Evolutionary conservation across 2,797 vertebrate species (phyloP).

Genomic region (Myiotriccus ornatus): DNA sequence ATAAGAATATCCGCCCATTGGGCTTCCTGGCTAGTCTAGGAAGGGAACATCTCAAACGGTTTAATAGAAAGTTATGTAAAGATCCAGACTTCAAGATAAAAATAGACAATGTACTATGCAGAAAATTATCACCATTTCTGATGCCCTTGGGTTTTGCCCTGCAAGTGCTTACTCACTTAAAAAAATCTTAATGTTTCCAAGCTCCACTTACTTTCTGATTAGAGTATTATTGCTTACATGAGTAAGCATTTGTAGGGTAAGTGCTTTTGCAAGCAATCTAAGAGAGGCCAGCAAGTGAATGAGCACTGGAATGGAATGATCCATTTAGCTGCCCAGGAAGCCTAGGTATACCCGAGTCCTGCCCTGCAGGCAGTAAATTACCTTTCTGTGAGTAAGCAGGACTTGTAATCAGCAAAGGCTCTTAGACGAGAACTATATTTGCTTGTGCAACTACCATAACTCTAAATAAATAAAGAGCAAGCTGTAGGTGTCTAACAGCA

Average conservation of each 20-base stretch:
- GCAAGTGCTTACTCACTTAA: slow-evolving; percentile 37
- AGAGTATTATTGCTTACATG: slow-evolving; percentile 43
- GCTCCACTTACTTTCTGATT: slow-evolving; percentile 46
- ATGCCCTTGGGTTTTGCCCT: slow-evolving; percentile 33
- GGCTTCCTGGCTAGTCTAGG: background rate
- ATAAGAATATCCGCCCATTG: slow-evolving; percentile 29
- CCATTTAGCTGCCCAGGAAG: slow-evolving; percentile 26
- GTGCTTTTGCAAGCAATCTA: slow-evolving; percentile 23
- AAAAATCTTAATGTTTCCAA: background rate
- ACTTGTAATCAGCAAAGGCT: background rate
- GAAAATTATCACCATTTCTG: background rate
- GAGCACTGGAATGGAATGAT: slow-evolving; percentile 43
- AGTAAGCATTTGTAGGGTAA: slow-evolving; percentile 45
- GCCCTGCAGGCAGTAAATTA: slow-evolving; percentile 33
- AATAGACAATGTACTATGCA: slow-evolving; percentile 9
- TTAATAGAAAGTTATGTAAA: slow-evolving; percentile 58
- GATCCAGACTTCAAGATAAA: slow-evolving; percentile 38
- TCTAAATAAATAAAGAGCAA: background rate
- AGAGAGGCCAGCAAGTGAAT: slow-evolving; percentile 13
- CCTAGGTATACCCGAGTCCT: background rate
- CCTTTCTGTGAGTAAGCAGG: slow-evolving; percentile 25
- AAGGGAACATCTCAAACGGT: background rate
- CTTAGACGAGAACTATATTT: background rate
- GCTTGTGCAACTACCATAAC: background rate
- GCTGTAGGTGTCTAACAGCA: background rate